A percentile compares a stretch with the other conserved stretches of the same genome.
Evolutionary conservation across 2,113 vertebrate species (phyloP).

Genomic region (Upupa epops): DNA sequence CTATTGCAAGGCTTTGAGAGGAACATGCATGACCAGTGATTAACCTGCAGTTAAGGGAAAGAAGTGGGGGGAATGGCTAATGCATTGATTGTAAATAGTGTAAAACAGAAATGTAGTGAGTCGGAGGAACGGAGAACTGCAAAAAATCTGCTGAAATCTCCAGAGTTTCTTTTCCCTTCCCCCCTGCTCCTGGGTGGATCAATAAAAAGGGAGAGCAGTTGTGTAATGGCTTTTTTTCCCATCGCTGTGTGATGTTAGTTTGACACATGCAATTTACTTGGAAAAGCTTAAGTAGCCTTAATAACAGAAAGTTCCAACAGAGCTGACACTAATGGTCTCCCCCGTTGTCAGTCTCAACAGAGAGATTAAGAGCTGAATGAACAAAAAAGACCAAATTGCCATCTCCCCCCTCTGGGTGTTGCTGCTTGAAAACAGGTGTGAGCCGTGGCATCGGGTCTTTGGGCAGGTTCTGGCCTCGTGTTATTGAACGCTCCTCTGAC

Average conservation of each 20-base stretch:
- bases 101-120: not conserved
- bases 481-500: not conserved
- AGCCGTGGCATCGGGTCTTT: not conserved
- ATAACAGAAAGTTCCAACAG: constrained; percentile 34
- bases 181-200: constrained; percentile 6
- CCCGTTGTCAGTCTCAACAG: constrained; percentile 1
- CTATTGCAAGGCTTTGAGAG: not conserved
- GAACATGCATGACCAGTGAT: not conserved
- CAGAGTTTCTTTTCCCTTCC: not conserved
- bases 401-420: not conserved
- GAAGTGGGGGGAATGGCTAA: not conserved
- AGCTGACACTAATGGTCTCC: constrained; percentile 55
- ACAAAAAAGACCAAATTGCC: constrained; percentile 25
- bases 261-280: constrained; percentile 48
- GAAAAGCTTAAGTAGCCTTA: constrained; percentile 59
- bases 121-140: not conserved
- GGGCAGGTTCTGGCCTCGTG: not conserved
- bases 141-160: not conserved
- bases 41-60: not conserved
- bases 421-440: not conserved
- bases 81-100: not conserved
- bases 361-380: constrained; percentile 39
- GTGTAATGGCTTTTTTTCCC: constrained; percentile 1
- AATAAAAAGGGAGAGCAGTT: not conserved
- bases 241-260: not conserved